Evolutionary conservation across 2,797 vertebrate species (phyloP).

Genomic region (Poecilia wingei): DNA sequence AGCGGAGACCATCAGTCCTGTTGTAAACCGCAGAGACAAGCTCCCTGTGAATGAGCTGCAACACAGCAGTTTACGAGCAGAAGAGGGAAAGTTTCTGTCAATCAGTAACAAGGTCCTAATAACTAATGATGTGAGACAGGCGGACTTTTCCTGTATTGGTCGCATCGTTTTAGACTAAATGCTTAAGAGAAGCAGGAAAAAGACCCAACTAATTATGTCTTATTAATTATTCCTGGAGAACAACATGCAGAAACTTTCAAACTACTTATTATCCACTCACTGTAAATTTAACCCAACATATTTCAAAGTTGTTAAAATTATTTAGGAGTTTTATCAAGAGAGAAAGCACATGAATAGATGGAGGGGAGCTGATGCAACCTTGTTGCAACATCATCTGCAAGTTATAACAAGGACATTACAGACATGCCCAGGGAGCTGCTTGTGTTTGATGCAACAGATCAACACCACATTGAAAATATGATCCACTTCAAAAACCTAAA

Average conservation of each 20-base stretch:
- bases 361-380: constrained; percentile 58
- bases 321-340: not conserved
- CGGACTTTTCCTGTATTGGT: not conserved
- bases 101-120: constrained; percentile 65
- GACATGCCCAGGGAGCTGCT: not conserved
- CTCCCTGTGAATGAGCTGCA: constrained; percentile 33
- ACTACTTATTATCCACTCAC: not conserved
- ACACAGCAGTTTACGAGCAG: constrained; percentile 53
- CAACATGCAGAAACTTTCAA: not conserved
- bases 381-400: constrained; percentile 55
- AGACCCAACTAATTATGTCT: not conserved
- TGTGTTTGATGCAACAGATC: not conserved
- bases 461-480: not conserved
- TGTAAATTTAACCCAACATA: not conserved
- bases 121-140: constrained; percentile 6
- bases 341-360: constrained; percentile 11
- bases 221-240: not conserved
- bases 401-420: not conserved
- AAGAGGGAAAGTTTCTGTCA: constrained; percentile 44
- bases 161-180: not conserved
- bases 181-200: not conserved
- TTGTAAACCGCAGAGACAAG: constrained; percentile 22
- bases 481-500: not conserved
- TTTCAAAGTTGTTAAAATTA: not conserved
- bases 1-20: constrained; percentile 34